These are phyloP conservation scores for Idaea biselata DNA, from an alignment of 2,888 invertebrate species.

Conservation along the genomic window DNA sequence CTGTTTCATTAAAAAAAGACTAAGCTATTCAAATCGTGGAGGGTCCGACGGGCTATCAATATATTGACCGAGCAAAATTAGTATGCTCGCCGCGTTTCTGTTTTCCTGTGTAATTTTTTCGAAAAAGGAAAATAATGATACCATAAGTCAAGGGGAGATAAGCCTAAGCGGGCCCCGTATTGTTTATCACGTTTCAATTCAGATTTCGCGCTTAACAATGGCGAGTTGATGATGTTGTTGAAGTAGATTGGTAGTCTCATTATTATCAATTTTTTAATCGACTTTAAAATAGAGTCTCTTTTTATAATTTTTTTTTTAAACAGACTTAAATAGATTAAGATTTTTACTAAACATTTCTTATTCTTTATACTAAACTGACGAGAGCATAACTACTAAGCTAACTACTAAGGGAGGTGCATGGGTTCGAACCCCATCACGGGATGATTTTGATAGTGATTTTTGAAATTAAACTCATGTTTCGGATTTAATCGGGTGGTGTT, in stretches of 20 bases:
- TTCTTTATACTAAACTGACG: slow-evolving; percentile 35
- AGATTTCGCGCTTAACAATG: slow-evolving; percentile 48
- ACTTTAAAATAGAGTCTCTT: slow-evolving; percentile 8
- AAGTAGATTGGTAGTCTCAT: slow-evolving; percentile 10
- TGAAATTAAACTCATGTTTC: no score
- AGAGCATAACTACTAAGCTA: no score
- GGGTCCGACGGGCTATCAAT: slow-evolving; percentile 53
- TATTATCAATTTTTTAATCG: slow-evolving; percentile 5
- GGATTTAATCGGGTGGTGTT: no score
- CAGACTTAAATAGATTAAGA: no score
- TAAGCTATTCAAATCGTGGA: slow-evolving; percentile 51
- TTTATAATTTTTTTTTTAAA: neutral
- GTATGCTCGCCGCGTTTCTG: slow-evolving; percentile 67
- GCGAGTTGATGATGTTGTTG: slow-evolving; percentile 52
- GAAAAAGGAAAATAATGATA: slow-evolving; percentile 76
- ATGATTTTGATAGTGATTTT: no score
- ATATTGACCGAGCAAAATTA: slow-evolving; percentile 72
- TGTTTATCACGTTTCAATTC: slow-evolving; percentile 67
- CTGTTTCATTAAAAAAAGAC: slow-evolving; percentile 66
- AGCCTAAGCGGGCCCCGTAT: slow-evolving; percentile 59
- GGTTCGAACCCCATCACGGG: no score
- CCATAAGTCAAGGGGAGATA: slow-evolving; percentile 75
- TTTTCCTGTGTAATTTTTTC: slow-evolving; percentile 71
- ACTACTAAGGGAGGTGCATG: no score
- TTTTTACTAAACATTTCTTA: slow-evolving; percentile 56